phyloP scores from a whole-genome alignment of 2,888 invertebrate species.

The Troglohyphantes excavatus region DNA sequence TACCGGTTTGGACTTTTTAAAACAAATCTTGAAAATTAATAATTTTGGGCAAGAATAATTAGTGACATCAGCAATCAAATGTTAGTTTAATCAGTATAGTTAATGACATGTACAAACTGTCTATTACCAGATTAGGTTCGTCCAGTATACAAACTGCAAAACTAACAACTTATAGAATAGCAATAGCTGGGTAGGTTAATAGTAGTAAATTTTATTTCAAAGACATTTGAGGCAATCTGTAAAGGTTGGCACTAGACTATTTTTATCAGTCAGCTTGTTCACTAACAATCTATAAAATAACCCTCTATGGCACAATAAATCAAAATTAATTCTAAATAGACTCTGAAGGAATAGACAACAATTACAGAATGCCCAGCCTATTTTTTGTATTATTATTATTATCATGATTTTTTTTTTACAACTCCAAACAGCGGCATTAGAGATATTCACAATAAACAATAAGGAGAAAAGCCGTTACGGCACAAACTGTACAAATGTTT shows the following conservation, averaged over 20 bases:
- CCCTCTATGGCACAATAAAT: constrained; percentile 73
- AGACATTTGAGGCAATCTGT: constrained; percentile 61
- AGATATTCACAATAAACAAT: constrained; percentile 74
- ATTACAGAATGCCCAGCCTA: constrained; percentile 70
- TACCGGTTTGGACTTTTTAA: no score
- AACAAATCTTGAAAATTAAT: no score
- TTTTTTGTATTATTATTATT: neutral
- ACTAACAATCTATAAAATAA: constrained; percentile 52
- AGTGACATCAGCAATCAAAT: no score
- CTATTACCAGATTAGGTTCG: neutral
- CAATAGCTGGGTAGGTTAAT: constrained; percentile 55
- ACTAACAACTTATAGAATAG: constrained; percentile 71
- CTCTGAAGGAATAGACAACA: constrained; percentile 60
- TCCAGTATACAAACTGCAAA: constrained; percentile 45
- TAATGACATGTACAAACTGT: neutral
- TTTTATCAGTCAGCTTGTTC: neutral
- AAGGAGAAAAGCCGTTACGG: constrained; percentile 64
- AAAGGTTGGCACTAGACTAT: constrained; percentile 58
- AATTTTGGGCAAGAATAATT: no score
- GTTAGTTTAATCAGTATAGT: neutral
- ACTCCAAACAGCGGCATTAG: constrained; percentile 64
- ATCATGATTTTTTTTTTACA: constrained; percentile 67
- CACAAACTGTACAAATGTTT: constrained; percentile 78
- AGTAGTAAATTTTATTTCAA: constrained; percentile 47
- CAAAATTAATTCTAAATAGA: constrained; percentile 55